Conservation (phyloP, 2,888 invertebrate species). For the Leuctra nigra region DNA sequence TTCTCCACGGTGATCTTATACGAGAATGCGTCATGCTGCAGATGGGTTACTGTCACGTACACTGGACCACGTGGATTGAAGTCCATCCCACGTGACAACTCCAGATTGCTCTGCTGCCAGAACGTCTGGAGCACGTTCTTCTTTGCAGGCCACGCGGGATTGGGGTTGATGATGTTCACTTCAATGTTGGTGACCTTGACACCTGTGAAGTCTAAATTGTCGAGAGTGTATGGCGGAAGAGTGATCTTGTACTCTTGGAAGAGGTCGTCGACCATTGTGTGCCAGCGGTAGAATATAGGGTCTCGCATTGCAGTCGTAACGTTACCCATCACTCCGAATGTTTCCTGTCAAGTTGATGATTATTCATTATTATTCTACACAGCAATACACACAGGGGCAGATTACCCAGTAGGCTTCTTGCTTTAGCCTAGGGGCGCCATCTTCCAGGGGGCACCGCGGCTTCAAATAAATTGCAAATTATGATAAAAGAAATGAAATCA, state of each 20-base stretch:
- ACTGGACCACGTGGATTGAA: conserved; percentile 33
- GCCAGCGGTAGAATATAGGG: conserved; percentile 84
- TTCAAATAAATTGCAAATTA: too few relatives aligned
- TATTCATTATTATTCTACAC: not conserved
- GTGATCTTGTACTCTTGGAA: conserved; percentile 68
- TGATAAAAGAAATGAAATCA: not conserved
- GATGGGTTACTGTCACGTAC: conserved; percentile 33
- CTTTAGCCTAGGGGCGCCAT: too few relatives aligned
- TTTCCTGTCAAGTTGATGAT: conserved; percentile 50
- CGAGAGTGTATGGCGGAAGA: conserved; percentile 55
- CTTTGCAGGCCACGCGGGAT: not conserved
- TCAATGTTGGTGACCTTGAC: conserved; percentile 52
- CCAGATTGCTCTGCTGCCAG: conserved; percentile 37
- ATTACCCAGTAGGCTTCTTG: too few relatives aligned
- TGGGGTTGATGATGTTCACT: conserved; percentile 35
- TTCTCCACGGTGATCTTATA: conserved; percentile 30
- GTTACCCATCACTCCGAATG: conserved; percentile 76
- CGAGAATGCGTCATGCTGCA: conserved; percentile 35
- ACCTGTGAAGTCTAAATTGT: conserved; percentile 57
- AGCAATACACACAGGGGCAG: too few relatives aligned
- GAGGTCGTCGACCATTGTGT: conserved; percentile 69
- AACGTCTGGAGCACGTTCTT: conserved; percentile 32
- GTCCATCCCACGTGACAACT: conserved; percentile 38
- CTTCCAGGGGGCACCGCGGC: too few relatives aligned
- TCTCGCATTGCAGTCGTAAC: conserved; percentile 81